Evolutionary conservation across 2,888 invertebrate genomes (phyloP).

Genomic region (Cremastinae sp.): DNA sequence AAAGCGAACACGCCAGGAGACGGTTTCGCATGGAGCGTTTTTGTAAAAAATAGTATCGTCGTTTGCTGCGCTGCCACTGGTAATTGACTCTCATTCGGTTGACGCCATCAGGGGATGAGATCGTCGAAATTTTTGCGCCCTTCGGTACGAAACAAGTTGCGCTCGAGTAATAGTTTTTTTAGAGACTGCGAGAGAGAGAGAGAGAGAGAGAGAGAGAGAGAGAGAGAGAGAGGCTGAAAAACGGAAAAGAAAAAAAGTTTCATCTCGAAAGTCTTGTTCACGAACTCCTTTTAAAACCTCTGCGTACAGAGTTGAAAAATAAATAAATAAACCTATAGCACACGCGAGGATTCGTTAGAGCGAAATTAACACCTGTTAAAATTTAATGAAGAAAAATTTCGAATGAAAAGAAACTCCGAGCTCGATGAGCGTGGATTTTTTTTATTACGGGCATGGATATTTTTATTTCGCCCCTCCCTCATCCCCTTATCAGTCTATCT

Average conservation of each 20-base stretch:
- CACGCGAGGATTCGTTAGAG: no score
- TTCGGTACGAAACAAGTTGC: conserved; percentile 12
- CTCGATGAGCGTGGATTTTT: no score
- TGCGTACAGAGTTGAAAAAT: neutral
- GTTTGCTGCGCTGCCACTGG: conserved; percentile 1
- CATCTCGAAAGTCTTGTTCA: neutral
- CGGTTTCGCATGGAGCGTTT: conserved; percentile 1
- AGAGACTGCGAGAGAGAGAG: conserved; percentile 10
- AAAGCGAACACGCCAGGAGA: neutral
- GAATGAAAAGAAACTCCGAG: no score
- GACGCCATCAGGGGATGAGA: conserved; percentile 12
- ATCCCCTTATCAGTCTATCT: no score
- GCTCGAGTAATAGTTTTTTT: conserved; percentile 2
- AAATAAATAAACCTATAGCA: no score
- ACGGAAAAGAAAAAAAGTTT: neutral
- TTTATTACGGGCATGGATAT: no score
- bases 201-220: neutral
- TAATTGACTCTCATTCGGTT: conserved; percentile 44
- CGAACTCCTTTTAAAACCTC: neutral
- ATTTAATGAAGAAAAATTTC: no score
- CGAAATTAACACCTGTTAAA: no score
- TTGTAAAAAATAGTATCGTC: conserved; percentile 21
- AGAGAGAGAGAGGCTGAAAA: neutral
- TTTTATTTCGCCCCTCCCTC: no score
- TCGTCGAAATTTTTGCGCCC: conserved; percentile 30